Conservation (phyloP, 2,797 vertebrate genomes). For the Mionectes olivaceus region DNA sequence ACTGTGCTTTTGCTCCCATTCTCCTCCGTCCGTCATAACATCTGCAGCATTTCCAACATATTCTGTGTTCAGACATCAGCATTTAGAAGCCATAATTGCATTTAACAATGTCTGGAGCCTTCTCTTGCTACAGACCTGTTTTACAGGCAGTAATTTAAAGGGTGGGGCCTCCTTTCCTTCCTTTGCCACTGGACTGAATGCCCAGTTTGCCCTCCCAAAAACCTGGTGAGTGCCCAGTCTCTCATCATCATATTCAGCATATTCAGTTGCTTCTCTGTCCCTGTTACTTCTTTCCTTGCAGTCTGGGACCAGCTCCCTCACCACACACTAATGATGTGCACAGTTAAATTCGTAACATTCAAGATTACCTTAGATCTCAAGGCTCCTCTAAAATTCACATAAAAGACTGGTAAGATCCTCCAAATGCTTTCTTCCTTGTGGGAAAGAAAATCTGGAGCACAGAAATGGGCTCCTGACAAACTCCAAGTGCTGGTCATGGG, state of each 20-base stretch:
- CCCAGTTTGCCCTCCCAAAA: not conserved
- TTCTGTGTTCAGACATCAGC: not conserved
- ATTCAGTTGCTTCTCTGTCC: not conserved
- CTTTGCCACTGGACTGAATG: not conserved
- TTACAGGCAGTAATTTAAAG: constrained; percentile 28
- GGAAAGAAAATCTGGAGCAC: not conserved
- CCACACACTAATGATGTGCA: not conserved
- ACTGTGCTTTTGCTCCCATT: not conserved
- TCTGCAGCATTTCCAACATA: constrained; percentile 12
- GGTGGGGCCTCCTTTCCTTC: not conserved
- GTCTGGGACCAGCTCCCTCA: not conserved
- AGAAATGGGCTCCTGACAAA: not conserved
- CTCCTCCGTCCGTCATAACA: not conserved
- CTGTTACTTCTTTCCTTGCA: not conserved
- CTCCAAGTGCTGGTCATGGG: not conserved
- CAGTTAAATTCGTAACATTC: not conserved
- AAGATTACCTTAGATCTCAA: not conserved
- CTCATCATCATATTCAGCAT: not conserved
- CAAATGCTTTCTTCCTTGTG: not conserved
- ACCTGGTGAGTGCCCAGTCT: not conserved
- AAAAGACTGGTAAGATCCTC: not conserved
- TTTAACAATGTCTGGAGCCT: constrained; percentile 1
- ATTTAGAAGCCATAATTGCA: constrained; percentile 18
- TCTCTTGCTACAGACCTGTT: not conserved
- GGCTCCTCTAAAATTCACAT: not conserved